Evolutionary conservation across 2,113 vertebrate species (phyloP), one percentile per base, ranked within the genome.

Genomic region (Centropus bengalensis): DNA sequence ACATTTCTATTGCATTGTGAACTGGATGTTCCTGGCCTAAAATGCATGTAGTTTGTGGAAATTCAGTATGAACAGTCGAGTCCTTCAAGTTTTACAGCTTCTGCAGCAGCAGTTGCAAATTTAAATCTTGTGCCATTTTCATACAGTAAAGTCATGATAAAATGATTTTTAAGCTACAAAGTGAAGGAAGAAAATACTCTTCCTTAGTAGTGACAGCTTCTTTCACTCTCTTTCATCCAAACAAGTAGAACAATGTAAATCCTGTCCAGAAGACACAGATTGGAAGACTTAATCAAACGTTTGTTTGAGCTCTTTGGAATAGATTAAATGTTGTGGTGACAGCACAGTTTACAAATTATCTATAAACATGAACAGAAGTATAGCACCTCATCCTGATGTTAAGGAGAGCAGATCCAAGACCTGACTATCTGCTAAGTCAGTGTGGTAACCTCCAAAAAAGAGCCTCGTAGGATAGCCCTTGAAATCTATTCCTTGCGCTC

Each of bases 271-370:
- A 97, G 90, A 97, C 84, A 93, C 4, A 59, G 94, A 91, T 92
- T 96, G 89, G 96, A 97, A 96, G 94, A 98, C 98, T 98, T 97
- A 98, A 98, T 98, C 97, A 98, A 94, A 97, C 84, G 90, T 96
- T 96, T 98, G 97, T 98, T 97, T 97, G 97, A 97, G 96, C 95
- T 97, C 93, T 95, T 97, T 93, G 94, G 94, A 97, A 85, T 81
- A 97, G 96, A 98, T 98, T 97, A 97, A 98, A 97, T 96, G 96
- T 96, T 97, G 90, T 96, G 79, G 95, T 97, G 97, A 98, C 97
- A 97, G 97, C 88, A 95, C 89, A 96, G 96, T 98, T 98, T 98
- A 94, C 94, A 97, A 98, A 97, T 97, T 98, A 97, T 96, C 97
- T 97, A 90, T 96, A 96, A 96, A 55, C 93, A 97, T 96, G 95